These are phyloP conservation scores for Phortica magna DNA, from an alignment of 2,888 invertebrate genomes.

Conservation along the genomic window DNA sequence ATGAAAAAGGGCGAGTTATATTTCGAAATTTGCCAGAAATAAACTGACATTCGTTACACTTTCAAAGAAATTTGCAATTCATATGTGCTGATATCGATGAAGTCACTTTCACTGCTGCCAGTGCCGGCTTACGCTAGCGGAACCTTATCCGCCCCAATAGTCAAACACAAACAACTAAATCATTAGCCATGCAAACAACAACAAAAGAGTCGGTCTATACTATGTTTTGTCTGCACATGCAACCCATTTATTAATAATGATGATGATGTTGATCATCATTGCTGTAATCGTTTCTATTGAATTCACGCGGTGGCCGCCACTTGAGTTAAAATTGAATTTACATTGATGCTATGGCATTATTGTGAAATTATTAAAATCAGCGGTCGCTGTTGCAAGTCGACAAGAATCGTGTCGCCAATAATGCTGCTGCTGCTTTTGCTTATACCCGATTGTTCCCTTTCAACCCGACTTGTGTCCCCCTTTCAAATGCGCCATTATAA, in stretches of 20 bases:
- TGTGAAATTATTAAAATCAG: slow-evolving; percentile 25
- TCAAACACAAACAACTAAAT: too few species aligned
- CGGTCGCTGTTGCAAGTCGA: neutral
- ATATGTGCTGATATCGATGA: too few species aligned
- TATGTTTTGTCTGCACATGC: neutral
- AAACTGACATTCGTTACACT: too few species aligned
- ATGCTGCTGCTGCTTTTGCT: neutral
- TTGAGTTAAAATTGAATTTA: slow-evolving; percentile 32
- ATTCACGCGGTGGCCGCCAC: slow-evolving; percentile 12
- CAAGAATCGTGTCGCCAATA: slow-evolving; percentile 25
- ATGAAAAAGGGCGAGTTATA: too few species aligned
- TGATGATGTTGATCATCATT: neutral
- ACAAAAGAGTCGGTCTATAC: too few species aligned
- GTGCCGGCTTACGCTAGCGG: too few species aligned
- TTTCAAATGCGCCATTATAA: slow-evolving; percentile 54
- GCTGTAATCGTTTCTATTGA: neutral
- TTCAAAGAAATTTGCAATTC: too few species aligned
- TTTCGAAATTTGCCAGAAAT: too few species aligned
- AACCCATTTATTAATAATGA: neutral
- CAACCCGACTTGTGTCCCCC: neutral
- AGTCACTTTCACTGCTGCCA: too few species aligned
- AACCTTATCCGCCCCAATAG: too few species aligned
- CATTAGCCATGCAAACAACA: too few species aligned
- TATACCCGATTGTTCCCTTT: neutral
- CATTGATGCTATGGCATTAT: slow-evolving; percentile 9